Evolutionary conservation across 2,888 invertebrate genomes (phyloP), one percentile per base, ranked within the genome.

Genomic region (Eretmocerus hayati): DNA sequence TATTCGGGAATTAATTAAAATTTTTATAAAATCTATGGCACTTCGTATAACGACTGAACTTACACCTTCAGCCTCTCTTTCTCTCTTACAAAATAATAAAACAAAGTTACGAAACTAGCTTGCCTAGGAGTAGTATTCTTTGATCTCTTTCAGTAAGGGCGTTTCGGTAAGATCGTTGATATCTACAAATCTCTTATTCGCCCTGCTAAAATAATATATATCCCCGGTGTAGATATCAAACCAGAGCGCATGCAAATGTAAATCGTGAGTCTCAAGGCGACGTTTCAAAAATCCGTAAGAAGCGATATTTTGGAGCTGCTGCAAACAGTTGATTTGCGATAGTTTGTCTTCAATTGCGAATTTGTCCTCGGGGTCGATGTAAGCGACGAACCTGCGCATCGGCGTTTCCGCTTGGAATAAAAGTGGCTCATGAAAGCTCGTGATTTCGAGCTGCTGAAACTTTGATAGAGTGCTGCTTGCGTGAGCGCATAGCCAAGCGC

Each of bases 151-250:
- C 48, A 87, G 72, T 54, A 94, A 75, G 51, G 77, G 77, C 39
- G 84, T 83, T 56, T 90, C 85, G 22, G 82, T 86, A 2, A 80
- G 73, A 72, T 95, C 94, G 64, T 90, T 89, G 48, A 96, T 85
- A 57, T 87, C 81, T 15, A 94, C 76, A 70, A 94, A 96, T 50
- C 78, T 75, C 71, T 94, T 92, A 36, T 85, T 82, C 22, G 85
- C 82, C 60, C 93, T 79, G 66, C 92, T 93, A 67, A 96, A 96
- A 72, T 90, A 91, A 70, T 90, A 92, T 62, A 96, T 89, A 70
- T 95, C 92, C 0, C 94, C 96, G 0, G 92, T 91, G 67, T 94
- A 94, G 68, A 97, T 91, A 69, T 96, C 96, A 69, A 96, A 95
- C 96, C 96, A 97, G 32, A 97, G 75, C 0, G 95, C 96, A 64